Conservation (phyloP, 1,140 invertebrate genomes). For the Dendrolimus punctatus region DNA sequence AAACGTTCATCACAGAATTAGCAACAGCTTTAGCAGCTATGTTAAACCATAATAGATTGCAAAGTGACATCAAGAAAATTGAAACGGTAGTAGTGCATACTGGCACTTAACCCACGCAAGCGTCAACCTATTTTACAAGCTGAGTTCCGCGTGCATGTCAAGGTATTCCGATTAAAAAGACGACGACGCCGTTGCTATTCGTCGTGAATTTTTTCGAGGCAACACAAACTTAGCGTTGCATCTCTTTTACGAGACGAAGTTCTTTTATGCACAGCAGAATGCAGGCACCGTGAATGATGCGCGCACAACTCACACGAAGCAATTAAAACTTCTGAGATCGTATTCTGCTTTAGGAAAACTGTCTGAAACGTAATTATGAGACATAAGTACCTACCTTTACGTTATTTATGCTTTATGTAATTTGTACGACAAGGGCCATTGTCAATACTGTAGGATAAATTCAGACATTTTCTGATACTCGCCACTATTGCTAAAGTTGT, state of each 20-base stretch:
- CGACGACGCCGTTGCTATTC: slow-evolving; percentile 4
- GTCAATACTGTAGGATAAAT: too few species aligned
- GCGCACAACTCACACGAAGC: slow-evolving; percentile 15
- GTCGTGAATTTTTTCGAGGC: slow-evolving; percentile 15
- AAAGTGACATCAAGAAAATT: too few species aligned
- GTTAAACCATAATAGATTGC: too few species aligned
- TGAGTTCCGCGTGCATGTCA: slow-evolving; percentile 8
- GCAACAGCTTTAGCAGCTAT: too few species aligned
- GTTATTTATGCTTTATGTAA: too few species aligned
- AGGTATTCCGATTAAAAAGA: slow-evolving; percentile 16
- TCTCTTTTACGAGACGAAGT: slow-evolving; percentile 24
- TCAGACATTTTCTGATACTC: too few species aligned
- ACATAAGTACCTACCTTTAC: not conserved
- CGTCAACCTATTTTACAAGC: not conserved
- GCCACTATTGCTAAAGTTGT: too few species aligned
- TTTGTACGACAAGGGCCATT: too few species aligned
- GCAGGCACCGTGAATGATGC: slow-evolving; percentile 21
- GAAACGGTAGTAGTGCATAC: too few species aligned
- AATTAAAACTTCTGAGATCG: slow-evolving; percentile 30
- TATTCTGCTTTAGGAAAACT: slow-evolving; percentile 9
- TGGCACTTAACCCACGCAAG: too few species aligned
- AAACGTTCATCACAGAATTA: too few species aligned
- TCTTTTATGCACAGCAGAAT: slow-evolving; percentile 24
- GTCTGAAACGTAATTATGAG: slow-evolving; percentile 21
- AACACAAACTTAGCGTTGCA: slow-evolving; percentile 17